Base-by-base conservation (phyloP, 23 tunicate species). In the Halocynthia roretzi region DNA sequence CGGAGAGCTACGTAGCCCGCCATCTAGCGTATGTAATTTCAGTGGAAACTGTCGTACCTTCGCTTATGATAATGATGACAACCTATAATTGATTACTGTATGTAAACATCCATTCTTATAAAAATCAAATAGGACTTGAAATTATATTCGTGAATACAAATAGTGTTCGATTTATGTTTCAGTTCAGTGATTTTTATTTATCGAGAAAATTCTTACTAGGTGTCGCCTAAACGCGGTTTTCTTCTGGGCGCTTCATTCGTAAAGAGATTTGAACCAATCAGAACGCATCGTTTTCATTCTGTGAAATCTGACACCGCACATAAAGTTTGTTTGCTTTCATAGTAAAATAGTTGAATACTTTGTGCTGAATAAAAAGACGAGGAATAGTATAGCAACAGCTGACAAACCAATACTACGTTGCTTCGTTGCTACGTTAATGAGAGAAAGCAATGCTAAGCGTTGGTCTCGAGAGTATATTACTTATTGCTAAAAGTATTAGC, bases 201-300 rank as follows among this genome's bases (percentile, higher is more conserved):
- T 4, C 44, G 44, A 0, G 44, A 31, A 31, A 31, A 31, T 31
- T 4, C 44, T 31, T 31, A 15, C 70, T 15, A 65, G 70, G 31
- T 48, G 70, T 65, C 70, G 70, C 70, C 22, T 31, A 6, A 48
- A 48, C 70, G 70, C 70, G 70, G 70, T 48, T 20, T 10, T 10
- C 10, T 53, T 71, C 22, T 44, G 64, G 56, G 78, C 62, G 64
- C 78, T 74, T 62, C 78, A 20, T 74, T 74, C 56, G 78, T 74
- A 74, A 54, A 74, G 14, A 21, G 60, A 23, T 19, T n/a, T 56
- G 10, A 48, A 8, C 78, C 78, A 74, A 74, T 74, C 78, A 74
- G 23, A 54, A 9, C 78, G 78, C 14, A 19, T 21, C 78, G 14
- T 50, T 50, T 54, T n/a, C 62, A 50, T 31, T 74, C 56, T 48